Base-by-base conservation (phyloP, 2,888 invertebrate species). In the Cerastis rubricosa region DNA sequence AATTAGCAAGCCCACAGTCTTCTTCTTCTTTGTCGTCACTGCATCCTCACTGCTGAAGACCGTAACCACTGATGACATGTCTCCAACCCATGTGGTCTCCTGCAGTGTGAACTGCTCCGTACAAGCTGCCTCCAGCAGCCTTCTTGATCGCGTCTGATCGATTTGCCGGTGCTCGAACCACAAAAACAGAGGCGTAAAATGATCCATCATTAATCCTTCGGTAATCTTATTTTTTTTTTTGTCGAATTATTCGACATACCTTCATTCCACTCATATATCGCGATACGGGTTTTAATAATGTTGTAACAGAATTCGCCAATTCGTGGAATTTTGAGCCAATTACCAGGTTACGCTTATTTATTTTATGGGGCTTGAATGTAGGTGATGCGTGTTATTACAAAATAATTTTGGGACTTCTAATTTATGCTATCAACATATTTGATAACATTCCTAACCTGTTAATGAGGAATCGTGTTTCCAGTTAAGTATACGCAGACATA, bases 301-400 rank as follows among this genome's bases (percentile, higher is more conserved):
- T 35, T 74, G 29, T 63, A 54, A 35, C 61, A 63, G 19, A 63
- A 71, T 63, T 61, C 11, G n/a, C n/a, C 14, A 54, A 66, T 65
- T 47, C 74, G 59, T 80, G 45, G 29, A 47, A 69, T 74, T 73
- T 69, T 14, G 19, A 61, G 43, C 51, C 45, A 59, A 66, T 66
- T 49, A 8, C 40, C 29, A 29, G 2, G 29, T 65, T 49, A 25
- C n/a, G 17, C 17, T 57, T 65, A 59, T 71, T 40, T 78, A 43
- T 59, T 17, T 47, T 66, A n/a, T 51, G 7, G 1, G 0, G 65
- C 22, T 25, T 70, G 14, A 22, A 59, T 64, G 29, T 70, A 59
- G 17, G 49, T 29, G 65, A 71, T 40, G 49, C 25, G 43, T 70
- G 57, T 68, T 57, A 78, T 78, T 49, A 51, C 57, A 25, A 59